Evolutionary conservation across 2,797 vertebrate genomes (phyloP).

Genomic region (Podargus strigoides): DNA sequence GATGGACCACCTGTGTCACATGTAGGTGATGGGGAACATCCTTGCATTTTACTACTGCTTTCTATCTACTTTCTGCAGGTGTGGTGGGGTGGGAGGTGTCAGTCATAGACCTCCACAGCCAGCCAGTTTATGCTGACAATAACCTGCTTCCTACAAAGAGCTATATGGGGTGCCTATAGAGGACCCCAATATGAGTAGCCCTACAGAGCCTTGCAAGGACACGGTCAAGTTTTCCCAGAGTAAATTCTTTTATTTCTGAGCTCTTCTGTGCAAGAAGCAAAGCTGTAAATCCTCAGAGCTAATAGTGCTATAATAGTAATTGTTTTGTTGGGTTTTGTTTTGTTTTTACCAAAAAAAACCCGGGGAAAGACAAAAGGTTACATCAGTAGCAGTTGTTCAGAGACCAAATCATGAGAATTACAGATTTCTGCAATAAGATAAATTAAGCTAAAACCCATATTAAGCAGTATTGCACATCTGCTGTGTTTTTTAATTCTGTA

Average conservation of each 20-base stretch:
- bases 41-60: not conserved
- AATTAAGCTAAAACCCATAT: conserved; percentile 52
- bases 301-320: not conserved
- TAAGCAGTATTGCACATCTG: conserved; percentile 26
- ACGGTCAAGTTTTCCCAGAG: not conserved
- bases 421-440: conserved; percentile 21
- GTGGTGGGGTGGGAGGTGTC: not conserved
- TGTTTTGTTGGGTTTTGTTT: not conserved
- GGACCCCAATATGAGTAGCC: not conserved
- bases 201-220: not conserved
- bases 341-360: not conserved
- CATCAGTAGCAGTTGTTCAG: not conserved
- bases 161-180: not conserved
- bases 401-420: not conserved
- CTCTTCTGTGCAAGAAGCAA: not conserved
- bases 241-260: not conserved
- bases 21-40: fast-evolving
- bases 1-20: not conserved
- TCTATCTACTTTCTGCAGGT: not conserved
- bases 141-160: not conserved
- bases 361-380: conserved; percentile 2
- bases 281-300: conserved; percentile 13
- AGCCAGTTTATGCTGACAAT: not conserved
- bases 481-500: not conserved
- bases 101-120: fast-evolving